Evolutionary conservation across 1,140 invertebrate species (phyloP), one percentile per base, ranked within the genome.

Genomic region (Drosophila dunni): DNA sequence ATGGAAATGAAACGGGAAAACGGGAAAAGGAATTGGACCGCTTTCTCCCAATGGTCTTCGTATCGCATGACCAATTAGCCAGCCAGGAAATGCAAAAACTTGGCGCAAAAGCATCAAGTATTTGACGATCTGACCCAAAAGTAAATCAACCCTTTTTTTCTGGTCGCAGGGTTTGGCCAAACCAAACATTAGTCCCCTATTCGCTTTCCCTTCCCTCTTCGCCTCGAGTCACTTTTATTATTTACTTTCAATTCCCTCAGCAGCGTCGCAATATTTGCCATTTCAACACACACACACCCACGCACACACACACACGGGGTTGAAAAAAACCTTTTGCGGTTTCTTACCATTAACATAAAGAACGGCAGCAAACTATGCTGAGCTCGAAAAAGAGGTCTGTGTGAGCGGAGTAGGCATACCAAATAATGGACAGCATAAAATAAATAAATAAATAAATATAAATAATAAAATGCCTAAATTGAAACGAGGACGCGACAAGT

Each of bases 171-270:
- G 53, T 53, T 44, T 58, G 38, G 42, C 15, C 50, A 54, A 34
- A 58, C 9, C 9, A 40, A 40, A 40, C 38, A 40, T 40, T 40
- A 11, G 2, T 40, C 40, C 40, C n/a, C 40, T n/a, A 42, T 4
- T 11, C 9, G 4, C n/a, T 13, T 17, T 50, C 29, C 7, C 15
- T 44, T 33, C 9, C n/a, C 44, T 6, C n/a, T 17, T 56, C n/a
- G 33, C 24, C 34, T 36, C 51, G n/a, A 15, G 48, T 17, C 20
- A 44, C 51, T 38, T 53, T 64, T 45, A 70, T 76, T 83, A 86
- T 86, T 86, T 88, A 88, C 83, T 79, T 88, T 86, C 84, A 80
- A 89, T 89, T 79, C 76, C 82, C 84, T 34, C 61, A 79, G 76
- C 78, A 88, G 78, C 67, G 67, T 71, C 64, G 68, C 66, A 69